A percentile compares a stretch with the other conserved stretches of the same genome.
phyloP scores from a whole-genome alignment of 1,140 invertebrate species.

The Habropoda laboriosa region DNA sequence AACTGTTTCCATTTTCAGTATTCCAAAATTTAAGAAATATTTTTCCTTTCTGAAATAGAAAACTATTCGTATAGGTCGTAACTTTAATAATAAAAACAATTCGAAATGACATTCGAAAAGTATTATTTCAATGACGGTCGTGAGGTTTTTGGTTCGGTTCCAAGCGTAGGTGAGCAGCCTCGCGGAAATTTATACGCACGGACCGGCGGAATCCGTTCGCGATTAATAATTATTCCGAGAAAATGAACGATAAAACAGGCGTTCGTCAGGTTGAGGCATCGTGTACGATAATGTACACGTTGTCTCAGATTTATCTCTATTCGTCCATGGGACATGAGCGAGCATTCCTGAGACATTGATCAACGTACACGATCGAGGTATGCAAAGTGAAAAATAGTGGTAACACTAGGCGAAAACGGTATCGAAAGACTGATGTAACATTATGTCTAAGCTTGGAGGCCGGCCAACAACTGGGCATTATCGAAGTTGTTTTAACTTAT shows the following conservation, averaged over 20 bases:
- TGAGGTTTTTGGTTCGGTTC: slow-evolving; percentile 37
- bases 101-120: not conserved
- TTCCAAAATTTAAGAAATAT: too few relatives aligned
- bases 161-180: slow-evolving; percentile 57
- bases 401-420: slow-evolving; percentile 1
- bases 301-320: slow-evolving; percentile 25
- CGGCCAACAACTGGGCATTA: slow-evolving; percentile 40
- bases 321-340: not conserved
- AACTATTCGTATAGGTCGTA: too few relatives aligned
- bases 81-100: too few relatives aligned
- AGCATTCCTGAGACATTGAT: slow-evolving; percentile 31
- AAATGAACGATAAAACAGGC: not conserved
- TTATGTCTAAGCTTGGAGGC: slow-evolving; percentile 28
- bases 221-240: slow-evolving; percentile 54
- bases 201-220: not conserved
- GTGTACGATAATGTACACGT: not conserved
- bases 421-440: slow-evolving; percentile 41
- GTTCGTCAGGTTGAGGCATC: not conserved
- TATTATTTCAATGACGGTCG: slow-evolving; percentile 19
- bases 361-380: slow-evolving; percentile 23
- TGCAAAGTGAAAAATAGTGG: slow-evolving; percentile 39
- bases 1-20: too few relatives aligned
- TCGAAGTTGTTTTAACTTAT: slow-evolving; percentile 7
- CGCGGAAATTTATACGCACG: slow-evolving; percentile 34
- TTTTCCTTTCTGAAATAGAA: too few relatives aligned